Evolutionary conservation across 2,888 invertebrate species (phyloP), one percentile per base, ranked within the genome.

Genomic region (Drosophila robusta): DNA sequence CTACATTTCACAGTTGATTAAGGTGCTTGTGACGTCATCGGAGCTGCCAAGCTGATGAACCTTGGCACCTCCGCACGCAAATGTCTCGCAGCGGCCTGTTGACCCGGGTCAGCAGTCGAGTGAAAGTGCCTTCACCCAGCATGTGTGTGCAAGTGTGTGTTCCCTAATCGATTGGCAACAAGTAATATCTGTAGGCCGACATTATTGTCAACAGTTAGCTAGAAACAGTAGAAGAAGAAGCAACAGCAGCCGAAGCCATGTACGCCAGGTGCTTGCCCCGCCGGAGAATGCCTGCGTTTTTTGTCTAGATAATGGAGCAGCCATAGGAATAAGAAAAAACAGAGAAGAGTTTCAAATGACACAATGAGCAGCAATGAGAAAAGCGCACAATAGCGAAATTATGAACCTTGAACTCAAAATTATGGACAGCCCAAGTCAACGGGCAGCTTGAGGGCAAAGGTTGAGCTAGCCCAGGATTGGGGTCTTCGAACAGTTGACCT

Each of bases 1-100:
- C 81, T 69, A 70, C 81, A 67, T 54, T 82, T 78, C 73, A 75
- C 70, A 64, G 47, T 63, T 70, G 84, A 78, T 75, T 67, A 60
- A 65, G 65, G 57, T 62, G 54, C 4, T 22, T 34, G 42, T 41
- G 84, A 87, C 87, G 82, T 82, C 84, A 82, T 56, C 29, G 26
- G 22, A 22, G 46, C 51, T 36, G 7, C 14, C 46, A 16, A 39
- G 18, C 34, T 52, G 57, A 56, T 67, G 50, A 67, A 67, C 50
- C 50, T 50, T 29, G 18, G 49, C 29, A 26, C 12, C 73, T 26
- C 0, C 6, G 24, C 46, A 73, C 54, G 78, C 47, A 62, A 75
- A 75, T 78, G 57, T 62, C 62, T 78, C 29, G 34, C 34, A 34
- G 26, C 22, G n/a, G 56, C 11, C 18, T 39, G 16, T 39, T 14